phyloP scores from a whole-genome alignment of 2,797 vertebrate genomes.

The Pangasius djambal region DNA sequence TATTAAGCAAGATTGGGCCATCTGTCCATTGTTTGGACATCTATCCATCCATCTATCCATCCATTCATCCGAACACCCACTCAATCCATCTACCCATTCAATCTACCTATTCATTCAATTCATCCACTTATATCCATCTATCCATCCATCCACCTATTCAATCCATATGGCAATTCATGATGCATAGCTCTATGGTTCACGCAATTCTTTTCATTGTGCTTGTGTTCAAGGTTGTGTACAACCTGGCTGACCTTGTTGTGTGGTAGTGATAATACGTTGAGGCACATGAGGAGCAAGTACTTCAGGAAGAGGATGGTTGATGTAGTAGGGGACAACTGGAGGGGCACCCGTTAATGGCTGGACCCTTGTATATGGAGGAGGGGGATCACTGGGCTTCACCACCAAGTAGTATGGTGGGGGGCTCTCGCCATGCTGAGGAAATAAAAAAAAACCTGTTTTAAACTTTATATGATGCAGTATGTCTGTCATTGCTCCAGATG shows the following conservation, averaged over 20 bases:
- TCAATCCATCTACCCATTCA: neutral
- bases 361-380: conserved; percentile 41
- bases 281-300: conserved; percentile 7
- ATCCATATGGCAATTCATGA: neutral
- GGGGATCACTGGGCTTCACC: conserved; percentile 32
- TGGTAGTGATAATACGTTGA: conserved; percentile 1
- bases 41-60: neutral
- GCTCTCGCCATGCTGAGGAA: conserved; percentile 21
- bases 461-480: neutral
- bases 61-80: neutral
- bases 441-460: neutral
- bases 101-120: no score
- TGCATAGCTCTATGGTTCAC: neutral
- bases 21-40: neutral
- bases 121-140: neutral
- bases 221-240: conserved; percentile 2
- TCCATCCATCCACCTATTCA: neutral
- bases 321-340: conserved; percentile 45
- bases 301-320: conserved; percentile 34
- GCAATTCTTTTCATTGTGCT: neutral
- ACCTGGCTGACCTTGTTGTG: conserved; percentile 29
- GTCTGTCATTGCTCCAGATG: neutral
- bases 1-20: neutral
- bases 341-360: neutral
- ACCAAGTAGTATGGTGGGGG: conserved; percentile 55